Percentiles rank a stretch among this genome's conserved stretches.
Evolutionary conservation across 2,888 invertebrate genomes (phyloP).

Genomic region (Eristalis intricaria): DNA sequence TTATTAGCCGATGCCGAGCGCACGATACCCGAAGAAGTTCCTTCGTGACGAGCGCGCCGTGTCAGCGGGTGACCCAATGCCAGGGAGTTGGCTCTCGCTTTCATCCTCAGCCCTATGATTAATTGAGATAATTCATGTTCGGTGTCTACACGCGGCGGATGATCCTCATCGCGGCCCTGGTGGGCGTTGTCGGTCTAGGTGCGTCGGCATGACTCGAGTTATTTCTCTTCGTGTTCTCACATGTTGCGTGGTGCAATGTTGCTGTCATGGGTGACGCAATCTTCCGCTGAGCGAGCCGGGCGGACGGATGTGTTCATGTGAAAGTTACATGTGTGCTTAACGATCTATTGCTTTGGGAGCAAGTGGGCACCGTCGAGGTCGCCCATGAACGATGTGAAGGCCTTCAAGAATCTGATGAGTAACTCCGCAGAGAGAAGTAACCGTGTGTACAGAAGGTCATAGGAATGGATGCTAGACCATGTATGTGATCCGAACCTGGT

Average conservation of each 20-base stretch:
- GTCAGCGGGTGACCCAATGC: conserved; percentile 60
- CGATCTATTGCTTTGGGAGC: neutral
- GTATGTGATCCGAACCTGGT: too few relatives aligned
- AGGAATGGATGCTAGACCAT: too few relatives aligned
- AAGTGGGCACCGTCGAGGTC: neutral
- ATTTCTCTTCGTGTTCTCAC: conserved; percentile 35
- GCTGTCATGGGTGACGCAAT: neutral
- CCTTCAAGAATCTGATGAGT: neutral
- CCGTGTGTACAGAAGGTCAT: too few relatives aligned
- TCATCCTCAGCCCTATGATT: conserved; percentile 53
- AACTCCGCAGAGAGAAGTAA: neutral
- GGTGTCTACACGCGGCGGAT: conserved; percentile 43
- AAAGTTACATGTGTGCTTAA: neutral
- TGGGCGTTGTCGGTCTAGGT: conserved; percentile 36
- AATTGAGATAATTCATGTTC: conserved; percentile 61
- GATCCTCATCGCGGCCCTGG: conserved; percentile 18
- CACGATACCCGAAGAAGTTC: conserved; percentile 9
- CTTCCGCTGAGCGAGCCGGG: neutral
- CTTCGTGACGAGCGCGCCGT: conserved; percentile 16
- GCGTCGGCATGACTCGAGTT: conserved; percentile 42
- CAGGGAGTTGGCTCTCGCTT: conserved; percentile 48
- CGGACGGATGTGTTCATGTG: neutral
- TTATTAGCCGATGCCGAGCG: conserved; percentile 51
- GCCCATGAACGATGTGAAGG: neutral
- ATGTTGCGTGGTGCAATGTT: conserved; percentile 27